Conservation (phyloP, 2,113 vertebrate genomes). For the Otocyon megalotis region DNA sequence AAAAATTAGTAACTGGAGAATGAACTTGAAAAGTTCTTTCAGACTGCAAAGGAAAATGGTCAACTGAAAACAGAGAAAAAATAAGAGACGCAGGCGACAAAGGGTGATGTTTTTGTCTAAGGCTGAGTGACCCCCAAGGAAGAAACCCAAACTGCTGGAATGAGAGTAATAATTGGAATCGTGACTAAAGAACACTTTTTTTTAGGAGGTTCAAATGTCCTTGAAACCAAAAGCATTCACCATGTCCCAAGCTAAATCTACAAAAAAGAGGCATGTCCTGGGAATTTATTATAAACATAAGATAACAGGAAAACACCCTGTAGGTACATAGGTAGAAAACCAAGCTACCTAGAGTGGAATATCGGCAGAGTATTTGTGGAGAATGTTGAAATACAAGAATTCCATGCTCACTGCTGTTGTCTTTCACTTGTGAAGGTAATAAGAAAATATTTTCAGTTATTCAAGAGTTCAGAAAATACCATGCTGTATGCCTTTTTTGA, state of each 20-base stretch:
- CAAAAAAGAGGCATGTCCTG: neutral
- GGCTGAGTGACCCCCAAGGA: neutral
- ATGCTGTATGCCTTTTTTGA: neutral
- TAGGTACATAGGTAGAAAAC: neutral
- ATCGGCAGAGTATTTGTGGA: neutral
- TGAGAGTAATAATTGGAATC: neutral
- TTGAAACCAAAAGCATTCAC: neutral
- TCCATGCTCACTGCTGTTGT: rapidly evolving
- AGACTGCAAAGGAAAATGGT: neutral
- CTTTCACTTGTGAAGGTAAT: neutral
- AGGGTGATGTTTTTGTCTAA: neutral
- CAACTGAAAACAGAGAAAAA: neutral
- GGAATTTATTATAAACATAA: neutral
- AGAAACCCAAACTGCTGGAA: neutral
- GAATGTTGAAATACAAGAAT: neutral
- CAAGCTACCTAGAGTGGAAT: neutral
- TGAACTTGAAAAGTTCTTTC: neutral
- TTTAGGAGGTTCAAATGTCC: neutral
- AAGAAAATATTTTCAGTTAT: neutral
- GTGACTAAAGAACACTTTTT: neutral
- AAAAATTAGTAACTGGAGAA: neutral
- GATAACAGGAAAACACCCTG: neutral
- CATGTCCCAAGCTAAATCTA: neutral
- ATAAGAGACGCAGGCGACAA: neutral
- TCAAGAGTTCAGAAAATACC: neutral